Conservation (phyloP, 2,797 vertebrate species). For the Mormyrops boulengeri region DNA sequence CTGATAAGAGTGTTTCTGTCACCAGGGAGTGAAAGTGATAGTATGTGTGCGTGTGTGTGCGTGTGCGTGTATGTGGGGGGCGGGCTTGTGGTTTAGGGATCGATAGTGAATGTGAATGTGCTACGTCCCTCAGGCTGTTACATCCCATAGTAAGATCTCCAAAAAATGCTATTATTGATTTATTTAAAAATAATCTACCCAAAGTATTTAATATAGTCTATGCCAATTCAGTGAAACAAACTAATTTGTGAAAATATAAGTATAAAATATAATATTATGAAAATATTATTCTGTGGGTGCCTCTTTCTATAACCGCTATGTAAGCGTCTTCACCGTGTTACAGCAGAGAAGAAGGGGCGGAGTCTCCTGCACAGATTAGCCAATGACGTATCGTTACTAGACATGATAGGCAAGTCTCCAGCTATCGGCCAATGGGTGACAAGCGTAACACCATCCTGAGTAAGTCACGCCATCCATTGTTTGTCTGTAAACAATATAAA, state of each 20-base stretch:
- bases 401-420: not conserved
- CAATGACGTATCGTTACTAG: not conserved
- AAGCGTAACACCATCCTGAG: not conserved
- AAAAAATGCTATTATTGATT: not conserved
- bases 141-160: not conserved
- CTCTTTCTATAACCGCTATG: not conserved
- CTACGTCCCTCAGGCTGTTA: slow-evolving; percentile 8
- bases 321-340: not conserved
- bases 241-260: not conserved
- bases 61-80: not conserved
- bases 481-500: not conserved
- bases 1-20: not conserved
- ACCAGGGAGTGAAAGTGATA: not conserved
- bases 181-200: not conserved
- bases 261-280: not conserved
- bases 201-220: not conserved
- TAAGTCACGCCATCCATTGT: not conserved
- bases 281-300: not conserved
- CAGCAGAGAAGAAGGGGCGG: not conserved
- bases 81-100: slow-evolving; percentile 27
- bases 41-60: not conserved
- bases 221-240: not conserved
- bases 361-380: not conserved
- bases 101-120: not conserved
- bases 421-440: not conserved